Evolutionary conservation across 2,888 invertebrate species (phyloP).

Genomic region (Orchestes rusci): DNA sequence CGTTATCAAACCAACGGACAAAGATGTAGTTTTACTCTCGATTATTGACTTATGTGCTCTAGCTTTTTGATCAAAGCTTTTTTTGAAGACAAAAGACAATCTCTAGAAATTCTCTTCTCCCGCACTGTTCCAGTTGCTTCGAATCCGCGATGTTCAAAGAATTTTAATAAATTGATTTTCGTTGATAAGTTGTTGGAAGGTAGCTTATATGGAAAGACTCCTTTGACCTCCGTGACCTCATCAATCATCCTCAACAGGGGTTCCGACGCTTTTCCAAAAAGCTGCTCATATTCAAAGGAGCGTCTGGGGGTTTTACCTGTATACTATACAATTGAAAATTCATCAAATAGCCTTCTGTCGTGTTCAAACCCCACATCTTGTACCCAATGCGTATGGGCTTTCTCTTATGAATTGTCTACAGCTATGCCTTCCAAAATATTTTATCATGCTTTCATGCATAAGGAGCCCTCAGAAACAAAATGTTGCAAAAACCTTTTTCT

Average conservation of each 20-base stretch:
- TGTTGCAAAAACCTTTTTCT: no score
- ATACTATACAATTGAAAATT: constrained; percentile 14
- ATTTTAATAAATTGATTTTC: constrained; percentile 1
- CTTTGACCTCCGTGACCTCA: constrained; percentile 3
- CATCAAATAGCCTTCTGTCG: constrained; percentile 23
- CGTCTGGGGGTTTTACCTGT: constrained; percentile 7
- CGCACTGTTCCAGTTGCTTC: constrained; percentile 5
- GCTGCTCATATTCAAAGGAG: constrained; percentile 1
- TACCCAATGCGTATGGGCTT: no score
- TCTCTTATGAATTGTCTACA: no score
- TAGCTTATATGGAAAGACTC: constrained; percentile 8
- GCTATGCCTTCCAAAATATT: no score
- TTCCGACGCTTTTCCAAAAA: constrained; percentile 10
- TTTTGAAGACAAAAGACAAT: constrained; percentile 7
- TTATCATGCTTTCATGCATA: no score
- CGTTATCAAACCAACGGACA: constrained; percentile 14
- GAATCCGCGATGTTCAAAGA: constrained; percentile 3
- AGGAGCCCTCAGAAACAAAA: no score
- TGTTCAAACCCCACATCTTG: no score
- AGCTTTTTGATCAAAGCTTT: constrained; percentile 1
- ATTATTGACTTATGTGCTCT: constrained; percentile 2
- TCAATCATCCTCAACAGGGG: constrained; percentile 8
- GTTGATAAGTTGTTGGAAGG: constrained; percentile 13
- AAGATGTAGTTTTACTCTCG: constrained; percentile 8
- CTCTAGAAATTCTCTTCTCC: constrained; percentile 10